Percentiles rank a stretch among this genome's conserved stretches.
phyloP scores from a whole-genome alignment of 2,797 vertebrate genomes.

The Diglossa cyanea region DNA sequence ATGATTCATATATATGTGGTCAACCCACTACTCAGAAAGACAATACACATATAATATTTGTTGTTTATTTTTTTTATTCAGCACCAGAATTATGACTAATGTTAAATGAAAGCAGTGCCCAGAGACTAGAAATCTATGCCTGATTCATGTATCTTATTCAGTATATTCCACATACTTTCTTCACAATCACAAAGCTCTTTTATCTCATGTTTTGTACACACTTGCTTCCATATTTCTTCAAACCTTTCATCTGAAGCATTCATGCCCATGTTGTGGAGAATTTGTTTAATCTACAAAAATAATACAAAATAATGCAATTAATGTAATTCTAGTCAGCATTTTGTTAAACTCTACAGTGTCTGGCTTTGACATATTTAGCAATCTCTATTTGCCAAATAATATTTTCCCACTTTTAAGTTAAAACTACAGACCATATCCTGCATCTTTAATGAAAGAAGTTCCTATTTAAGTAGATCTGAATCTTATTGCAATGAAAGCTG shows the following conservation, averaged over 20 bases:
- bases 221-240: slow-evolving; percentile 85
- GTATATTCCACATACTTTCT: slow-evolving; percentile 77
- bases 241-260: slow-evolving; percentile 79
- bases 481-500: background rate
- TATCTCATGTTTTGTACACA: slow-evolving; percentile 74
- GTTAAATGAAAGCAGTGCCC: background rate
- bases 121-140: background rate
- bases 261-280: slow-evolving; percentile 81
- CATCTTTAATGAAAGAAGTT: background rate
- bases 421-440: background rate
- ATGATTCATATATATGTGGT: background rate
- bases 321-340: background rate
- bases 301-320: background rate
- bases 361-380: background rate
- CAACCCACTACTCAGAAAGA: background rate
- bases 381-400: background rate
- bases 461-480: background rate
- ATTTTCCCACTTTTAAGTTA: background rate
- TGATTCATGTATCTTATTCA: slow-evolving; percentile 78
- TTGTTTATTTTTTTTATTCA: background rate
- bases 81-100: background rate
- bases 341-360: background rate
- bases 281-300: slow-evolving; percentile 79
- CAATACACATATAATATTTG: background rate
- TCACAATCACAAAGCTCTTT: slow-evolving; percentile 86